A percentile compares a stretch with the other conserved stretches of the same genome.
These are phyloP conservation scores for Vanessa cardui DNA, from an alignment of 2,888 invertebrate species.

Conservation along the genomic window DNA sequence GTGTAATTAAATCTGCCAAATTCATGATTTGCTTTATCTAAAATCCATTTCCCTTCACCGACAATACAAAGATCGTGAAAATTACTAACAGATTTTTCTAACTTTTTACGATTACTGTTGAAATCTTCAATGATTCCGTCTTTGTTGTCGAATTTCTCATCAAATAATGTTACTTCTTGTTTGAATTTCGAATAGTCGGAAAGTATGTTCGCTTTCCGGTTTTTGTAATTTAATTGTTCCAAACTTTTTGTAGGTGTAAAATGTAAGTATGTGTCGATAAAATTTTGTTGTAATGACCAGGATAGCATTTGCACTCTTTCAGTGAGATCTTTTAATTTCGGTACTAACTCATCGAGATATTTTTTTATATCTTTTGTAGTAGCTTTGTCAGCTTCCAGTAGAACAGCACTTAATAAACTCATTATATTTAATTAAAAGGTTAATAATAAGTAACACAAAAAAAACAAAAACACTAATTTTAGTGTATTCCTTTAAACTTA, in stretches of 20 bases:
- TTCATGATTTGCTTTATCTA: constrained; percentile 69
- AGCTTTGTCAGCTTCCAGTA: constrained; percentile 66
- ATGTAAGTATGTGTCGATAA: constrained; percentile 66
- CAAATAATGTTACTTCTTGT: constrained; percentile 51
- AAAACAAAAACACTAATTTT: background rate
- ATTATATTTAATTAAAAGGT: constrained; percentile 47
- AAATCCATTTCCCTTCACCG: constrained; percentile 60
- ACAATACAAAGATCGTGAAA: constrained; percentile 60
- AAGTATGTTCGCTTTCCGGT: constrained; percentile 62
- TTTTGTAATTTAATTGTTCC: constrained; percentile 70
- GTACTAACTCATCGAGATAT: constrained; percentile 58
- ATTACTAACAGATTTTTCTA: constrained; percentile 52
- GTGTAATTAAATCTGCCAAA: constrained; percentile 65
- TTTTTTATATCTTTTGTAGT: constrained; percentile 62
- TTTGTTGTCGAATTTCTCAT: constrained; percentile 49
- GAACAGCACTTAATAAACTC: constrained; percentile 70
- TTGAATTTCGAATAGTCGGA: constrained; percentile 53
- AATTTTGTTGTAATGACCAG: constrained; percentile 70
- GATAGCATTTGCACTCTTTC: constrained; percentile 70
- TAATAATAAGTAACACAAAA: background rate
- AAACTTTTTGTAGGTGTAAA: constrained; percentile 68
- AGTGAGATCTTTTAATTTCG: constrained; percentile 60
- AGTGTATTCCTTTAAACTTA: background rate
- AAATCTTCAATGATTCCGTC: constrained; percentile 57
- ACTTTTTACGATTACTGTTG: constrained; percentile 52